phyloP scores from a whole-genome alignment of 1,140 invertebrate species.

The Polyergus mexicanus region DNA sequence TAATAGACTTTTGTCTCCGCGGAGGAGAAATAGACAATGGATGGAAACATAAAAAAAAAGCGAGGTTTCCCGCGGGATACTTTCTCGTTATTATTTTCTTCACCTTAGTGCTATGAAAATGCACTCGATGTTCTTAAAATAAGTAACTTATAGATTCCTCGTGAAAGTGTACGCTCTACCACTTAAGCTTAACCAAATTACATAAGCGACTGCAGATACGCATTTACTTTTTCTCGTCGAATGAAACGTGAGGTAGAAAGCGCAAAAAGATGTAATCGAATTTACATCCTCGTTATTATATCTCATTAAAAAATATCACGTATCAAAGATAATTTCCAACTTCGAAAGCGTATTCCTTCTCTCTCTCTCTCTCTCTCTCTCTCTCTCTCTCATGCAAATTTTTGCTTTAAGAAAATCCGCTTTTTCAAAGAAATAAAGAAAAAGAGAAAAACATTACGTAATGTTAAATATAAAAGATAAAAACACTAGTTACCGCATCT shows the following conservation, averaged over 20 bases:
- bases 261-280: constrained; percentile 36
- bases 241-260: constrained; percentile 28
- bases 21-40: not conserved
- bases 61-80: constrained; percentile 13
- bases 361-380: not conserved
- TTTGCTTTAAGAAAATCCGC: not conserved
- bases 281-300: constrained; percentile 37
- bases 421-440: not conserved
- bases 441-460: not conserved
- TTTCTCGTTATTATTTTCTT: constrained; percentile 35
- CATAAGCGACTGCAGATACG: constrained; percentile 15
- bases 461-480: not conserved
- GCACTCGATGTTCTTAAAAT: constrained; percentile 13
- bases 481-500: not conserved
- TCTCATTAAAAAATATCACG: not conserved
- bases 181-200: constrained; percentile 27
- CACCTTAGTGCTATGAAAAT: constrained; percentile 11
- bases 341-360: constrained; percentile 38
- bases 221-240: constrained; percentile 13
- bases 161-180: constrained; percentile 27
- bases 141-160: constrained; percentile 2
- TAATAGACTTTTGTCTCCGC: constrained; percentile 30
- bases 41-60: constrained; percentile 14
- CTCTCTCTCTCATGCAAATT: not conserved
- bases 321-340: not conserved